These are phyloP conservation scores for Cantharis flavilabris DNA, from an alignment of 2,888 invertebrate genomes.

Conservation along the genomic window DNA sequence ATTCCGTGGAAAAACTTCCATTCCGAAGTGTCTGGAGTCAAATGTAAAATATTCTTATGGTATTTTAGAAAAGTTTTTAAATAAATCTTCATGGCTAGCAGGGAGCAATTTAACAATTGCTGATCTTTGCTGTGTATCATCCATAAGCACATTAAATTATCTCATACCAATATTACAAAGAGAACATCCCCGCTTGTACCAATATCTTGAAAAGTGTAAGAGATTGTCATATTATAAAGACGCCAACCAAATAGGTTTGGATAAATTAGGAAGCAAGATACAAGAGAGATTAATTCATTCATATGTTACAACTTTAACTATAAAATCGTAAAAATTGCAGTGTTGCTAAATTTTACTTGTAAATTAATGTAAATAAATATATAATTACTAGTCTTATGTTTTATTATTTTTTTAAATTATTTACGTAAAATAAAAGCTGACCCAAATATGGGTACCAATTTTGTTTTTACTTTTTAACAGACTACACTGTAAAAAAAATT, in stretches of 20 bases:
- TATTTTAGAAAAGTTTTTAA: conserved; percentile 57
- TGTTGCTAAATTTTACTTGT: neutral
- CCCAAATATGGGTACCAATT: too few relatives aligned
- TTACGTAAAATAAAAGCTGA: too few relatives aligned
- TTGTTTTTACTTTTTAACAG: too few relatives aligned
- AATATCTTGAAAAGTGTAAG: conserved; percentile 23
- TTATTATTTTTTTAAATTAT: too few relatives aligned
- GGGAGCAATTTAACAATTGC: conserved; percentile 50
- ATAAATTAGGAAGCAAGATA: conserved; percentile 22
- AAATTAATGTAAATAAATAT: neutral
- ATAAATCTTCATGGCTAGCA: conserved; percentile 56
- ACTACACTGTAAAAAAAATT: too few relatives aligned
- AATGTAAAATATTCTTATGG: conserved; percentile 51
- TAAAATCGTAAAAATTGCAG: neutral
- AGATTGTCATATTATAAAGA: conserved; percentile 42
- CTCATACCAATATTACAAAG: conserved; percentile 53
- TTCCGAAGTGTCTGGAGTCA: neutral
- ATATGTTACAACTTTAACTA: conserved; percentile 15
- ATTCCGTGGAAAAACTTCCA: conserved; percentile 50
- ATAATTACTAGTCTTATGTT: too few relatives aligned
- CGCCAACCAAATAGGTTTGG: conserved; percentile 34
- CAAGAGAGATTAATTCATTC: conserved; percentile 15
- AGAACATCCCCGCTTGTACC: conserved; percentile 48
- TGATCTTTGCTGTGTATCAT: conserved; percentile 31
- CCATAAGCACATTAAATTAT: conserved; percentile 54